Conservation (phyloP, 2,888 invertebrate species). For the Sphaerophoria rueppellii region DNA sequence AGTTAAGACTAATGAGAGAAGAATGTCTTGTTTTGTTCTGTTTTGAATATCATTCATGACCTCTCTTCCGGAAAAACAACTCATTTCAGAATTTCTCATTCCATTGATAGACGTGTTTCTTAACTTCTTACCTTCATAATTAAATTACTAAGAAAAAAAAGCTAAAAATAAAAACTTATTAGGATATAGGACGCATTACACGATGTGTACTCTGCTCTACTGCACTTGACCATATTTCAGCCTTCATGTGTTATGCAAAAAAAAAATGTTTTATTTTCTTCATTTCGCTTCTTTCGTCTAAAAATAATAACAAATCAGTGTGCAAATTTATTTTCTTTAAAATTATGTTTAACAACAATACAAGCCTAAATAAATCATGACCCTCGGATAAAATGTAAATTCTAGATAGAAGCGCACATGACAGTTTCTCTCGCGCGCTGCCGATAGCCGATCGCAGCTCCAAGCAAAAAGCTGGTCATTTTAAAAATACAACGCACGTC, state of each 20-base stretch:
- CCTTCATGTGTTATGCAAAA: neutral
- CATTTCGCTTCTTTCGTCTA: neutral
- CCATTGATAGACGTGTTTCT: neutral
- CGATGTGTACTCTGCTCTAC: neutral
- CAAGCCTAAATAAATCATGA: constrained; percentile 31
- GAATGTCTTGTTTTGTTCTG: too few relatives aligned
- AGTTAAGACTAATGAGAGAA: too few relatives aligned
- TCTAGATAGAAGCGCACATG: constrained; percentile 20
- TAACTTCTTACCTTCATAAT: constrained; percentile 36
- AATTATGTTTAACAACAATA: constrained; percentile 31
- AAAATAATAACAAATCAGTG: constrained; percentile 29
- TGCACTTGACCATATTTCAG: constrained; percentile 34
- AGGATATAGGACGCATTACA: constrained; percentile 17
- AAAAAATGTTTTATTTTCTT: neutral
- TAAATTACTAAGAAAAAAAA: neutral
- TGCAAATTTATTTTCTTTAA: constrained; percentile 16
- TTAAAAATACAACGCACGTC: neutral
- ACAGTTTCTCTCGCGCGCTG: constrained; percentile 6
- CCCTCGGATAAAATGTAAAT: constrained; percentile 39
- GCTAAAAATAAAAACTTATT: constrained; percentile 59
- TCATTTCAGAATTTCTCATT: too few relatives aligned
- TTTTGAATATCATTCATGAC: too few relatives aligned
- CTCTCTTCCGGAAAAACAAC: too few relatives aligned
- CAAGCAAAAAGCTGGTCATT: neutral
- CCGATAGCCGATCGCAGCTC: neutral